Percentiles rank a stretch among this genome's conserved stretches.
Conservation (phyloP, 2,888 invertebrate species). For the Helleia helle region DNA sequence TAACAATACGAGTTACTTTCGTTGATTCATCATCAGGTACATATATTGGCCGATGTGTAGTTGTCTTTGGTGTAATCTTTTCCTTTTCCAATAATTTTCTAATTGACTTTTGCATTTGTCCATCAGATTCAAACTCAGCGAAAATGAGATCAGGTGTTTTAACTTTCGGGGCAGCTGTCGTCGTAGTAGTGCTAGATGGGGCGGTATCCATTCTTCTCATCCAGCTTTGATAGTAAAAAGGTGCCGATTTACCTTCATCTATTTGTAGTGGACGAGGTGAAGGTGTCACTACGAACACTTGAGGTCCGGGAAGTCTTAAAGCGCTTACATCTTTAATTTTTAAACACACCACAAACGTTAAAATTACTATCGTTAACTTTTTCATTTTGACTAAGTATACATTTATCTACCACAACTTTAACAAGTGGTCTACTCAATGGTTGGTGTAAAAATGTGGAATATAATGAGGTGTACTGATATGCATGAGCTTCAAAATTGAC, state of each 20-base stretch:
- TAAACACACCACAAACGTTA: conserved; percentile 34
- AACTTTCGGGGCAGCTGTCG: conserved; percentile 30
- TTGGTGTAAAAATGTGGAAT: conserved; percentile 47
- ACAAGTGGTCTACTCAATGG: conserved; percentile 37
- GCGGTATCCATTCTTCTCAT: conserved; percentile 50
- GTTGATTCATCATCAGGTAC: conserved; percentile 40
- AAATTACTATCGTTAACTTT: conserved; percentile 27
- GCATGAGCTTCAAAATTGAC: conserved; percentile 35
- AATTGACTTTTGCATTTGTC: conserved; percentile 47
- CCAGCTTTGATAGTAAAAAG: conserved; percentile 64
- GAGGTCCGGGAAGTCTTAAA: conserved; percentile 45
- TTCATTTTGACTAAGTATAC: conserved; percentile 41
- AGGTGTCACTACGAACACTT: conserved; percentile 62
- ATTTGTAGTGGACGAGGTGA: conserved; percentile 34
- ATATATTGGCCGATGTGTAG: conserved; percentile 44
- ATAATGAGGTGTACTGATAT: conserved; percentile 21
- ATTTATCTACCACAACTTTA: conserved; percentile 29
- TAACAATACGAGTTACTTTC: conserved; percentile 25
- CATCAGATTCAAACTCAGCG: conserved; percentile 58
- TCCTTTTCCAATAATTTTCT: conserved; percentile 55
- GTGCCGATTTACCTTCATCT: conserved; percentile 45
- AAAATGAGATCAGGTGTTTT: conserved; percentile 62
- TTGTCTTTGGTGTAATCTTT: conserved; percentile 29
- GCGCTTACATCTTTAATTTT: conserved; percentile 29
- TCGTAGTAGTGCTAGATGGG: conserved; percentile 30